Conservation (phyloP, 2,113 vertebrate species). For the Toxostoma redivivum region DNA sequence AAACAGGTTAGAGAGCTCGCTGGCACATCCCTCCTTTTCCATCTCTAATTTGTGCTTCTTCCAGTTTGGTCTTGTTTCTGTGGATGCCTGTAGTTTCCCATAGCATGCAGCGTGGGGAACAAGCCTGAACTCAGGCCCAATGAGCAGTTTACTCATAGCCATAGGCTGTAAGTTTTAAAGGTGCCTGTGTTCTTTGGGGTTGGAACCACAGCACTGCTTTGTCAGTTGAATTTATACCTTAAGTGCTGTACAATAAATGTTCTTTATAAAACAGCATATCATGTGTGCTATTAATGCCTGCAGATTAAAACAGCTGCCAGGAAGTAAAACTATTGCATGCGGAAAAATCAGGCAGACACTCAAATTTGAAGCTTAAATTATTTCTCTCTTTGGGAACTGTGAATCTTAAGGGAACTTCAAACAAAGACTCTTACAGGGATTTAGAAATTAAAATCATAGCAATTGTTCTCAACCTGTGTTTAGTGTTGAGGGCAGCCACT, state of each 20-base stretch:
- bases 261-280: not conserved
- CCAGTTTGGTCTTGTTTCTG: slow-evolving; percentile 28
- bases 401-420: not conserved
- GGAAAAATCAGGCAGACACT: not conserved
- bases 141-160: not conserved
- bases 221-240: not conserved
- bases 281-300: not conserved
- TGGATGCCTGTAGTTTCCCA: not conserved
- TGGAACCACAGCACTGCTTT: not conserved
- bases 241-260: not conserved
- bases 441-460: not conserved
- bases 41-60: not conserved
- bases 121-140: slow-evolving; percentile 3
- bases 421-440: not conserved
- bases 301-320: slow-evolving; percentile 4
- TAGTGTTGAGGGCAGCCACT: not conserved
- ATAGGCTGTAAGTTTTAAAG: not conserved
- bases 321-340: not conserved
- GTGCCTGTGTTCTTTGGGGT: not conserved
- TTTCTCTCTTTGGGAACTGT: not conserved
- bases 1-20: not conserved
- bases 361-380: not conserved
- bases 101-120: not conserved
- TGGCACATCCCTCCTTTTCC: not conserved
- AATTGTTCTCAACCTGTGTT: not conserved